Evolutionary conservation across 2,888 invertebrate genomes (phyloP).

Genomic region (Dendrolimus houi): DNA sequence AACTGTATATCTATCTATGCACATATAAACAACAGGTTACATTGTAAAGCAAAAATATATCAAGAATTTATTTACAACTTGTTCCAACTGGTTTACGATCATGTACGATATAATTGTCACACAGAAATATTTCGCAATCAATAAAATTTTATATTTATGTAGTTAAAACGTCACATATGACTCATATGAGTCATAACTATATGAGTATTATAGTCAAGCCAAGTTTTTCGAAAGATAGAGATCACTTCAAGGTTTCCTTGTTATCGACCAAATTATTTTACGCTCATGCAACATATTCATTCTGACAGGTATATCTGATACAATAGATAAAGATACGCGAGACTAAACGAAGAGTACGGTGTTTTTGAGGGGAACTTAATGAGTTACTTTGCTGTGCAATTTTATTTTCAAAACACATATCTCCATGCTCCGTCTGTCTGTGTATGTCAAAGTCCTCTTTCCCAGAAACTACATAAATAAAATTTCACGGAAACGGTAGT

Average conservation of each 20-base stretch:
- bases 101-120: background rate
- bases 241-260: constrained; percentile 36
- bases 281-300: background rate
- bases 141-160: background rate
- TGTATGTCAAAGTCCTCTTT: no score
- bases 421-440: no score
- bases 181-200: constrained; percentile 7
- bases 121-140: background rate
- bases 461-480: no score
- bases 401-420: no score
- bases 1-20: background rate
- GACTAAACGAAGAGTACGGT: no score
- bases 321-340: no score
- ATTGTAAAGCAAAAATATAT: background rate
- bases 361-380: no score
- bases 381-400: no score
- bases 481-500: no score
- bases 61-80: background rate
- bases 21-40: background rate
- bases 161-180: constrained; percentile 10
- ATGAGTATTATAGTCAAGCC: constrained; percentile 18
- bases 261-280: constrained; percentile 11
- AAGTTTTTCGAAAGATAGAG: constrained; percentile 35
- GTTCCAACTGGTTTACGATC: background rate
- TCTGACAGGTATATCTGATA: background rate